Evolutionary conservation across 1,140 invertebrate species (phyloP).

Genomic region (Drosophila tani): DNA sequence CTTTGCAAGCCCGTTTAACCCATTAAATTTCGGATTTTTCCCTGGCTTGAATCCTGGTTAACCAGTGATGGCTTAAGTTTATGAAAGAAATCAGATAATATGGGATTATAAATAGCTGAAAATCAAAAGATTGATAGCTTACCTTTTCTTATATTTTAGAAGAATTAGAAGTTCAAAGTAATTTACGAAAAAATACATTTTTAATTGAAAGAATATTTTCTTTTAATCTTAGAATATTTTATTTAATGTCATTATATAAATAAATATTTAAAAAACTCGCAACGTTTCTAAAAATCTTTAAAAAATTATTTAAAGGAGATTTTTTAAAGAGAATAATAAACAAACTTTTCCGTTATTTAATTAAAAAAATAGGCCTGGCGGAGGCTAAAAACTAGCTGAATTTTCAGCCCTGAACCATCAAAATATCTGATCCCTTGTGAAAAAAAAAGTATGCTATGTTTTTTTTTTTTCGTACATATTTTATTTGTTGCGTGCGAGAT

Average conservation of each 20-base stretch:
- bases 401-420: neutral
- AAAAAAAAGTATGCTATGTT: conserved; percentile 61
- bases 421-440: conserved; percentile 10
- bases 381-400: neutral
- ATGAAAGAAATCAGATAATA: neutral
- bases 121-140: neutral
- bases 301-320: neutral
- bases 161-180: too few species aligned
- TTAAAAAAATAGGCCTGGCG: neutral
- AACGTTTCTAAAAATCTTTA: neutral
- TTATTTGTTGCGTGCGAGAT: conserved; percentile 61
- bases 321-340: too few species aligned
- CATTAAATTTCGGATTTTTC: conserved; percentile 9
- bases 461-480: conserved; percentile 23
- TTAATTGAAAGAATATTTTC: too few species aligned
- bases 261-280: too few species aligned
- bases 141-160: too few species aligned
- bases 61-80: neutral
- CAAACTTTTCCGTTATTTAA: neutral
- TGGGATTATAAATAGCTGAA: neutral
- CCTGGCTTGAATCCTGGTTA: neutral
- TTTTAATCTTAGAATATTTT: too few species aligned
- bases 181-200: too few species aligned
- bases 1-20: neutral
- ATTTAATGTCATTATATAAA: too few species aligned